Evolutionary conservation across 2,797 vertebrate species (phyloP).

Genomic region (Amblyraja radiata): DNA sequence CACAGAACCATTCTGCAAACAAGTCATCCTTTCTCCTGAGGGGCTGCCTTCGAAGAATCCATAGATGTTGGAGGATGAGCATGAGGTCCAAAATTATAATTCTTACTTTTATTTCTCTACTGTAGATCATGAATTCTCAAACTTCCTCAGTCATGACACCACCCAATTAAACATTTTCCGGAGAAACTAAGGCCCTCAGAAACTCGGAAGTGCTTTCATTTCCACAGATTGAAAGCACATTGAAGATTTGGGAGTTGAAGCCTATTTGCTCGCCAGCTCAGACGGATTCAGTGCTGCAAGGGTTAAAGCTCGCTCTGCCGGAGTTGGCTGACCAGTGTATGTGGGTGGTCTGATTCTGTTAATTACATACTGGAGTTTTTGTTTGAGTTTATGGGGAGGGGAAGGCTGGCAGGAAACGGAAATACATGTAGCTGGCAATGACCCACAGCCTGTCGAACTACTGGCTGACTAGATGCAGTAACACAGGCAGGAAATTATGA

Average conservation of each 20-base stretch:
- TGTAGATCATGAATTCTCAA: neutral
- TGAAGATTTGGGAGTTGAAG: neutral
- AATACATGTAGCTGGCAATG: constrained; percentile 9
- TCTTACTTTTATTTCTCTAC: neutral
- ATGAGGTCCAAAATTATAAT: neutral
- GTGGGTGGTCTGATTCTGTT: constrained; percentile 32
- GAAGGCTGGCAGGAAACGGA: constrained; percentile 3
- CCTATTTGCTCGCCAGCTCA: neutral
- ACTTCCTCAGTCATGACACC: neutral
- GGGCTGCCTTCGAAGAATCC: too few species aligned
- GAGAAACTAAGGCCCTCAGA: neutral
- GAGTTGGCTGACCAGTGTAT: neutral
- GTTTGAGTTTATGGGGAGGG: constrained; percentile 26
- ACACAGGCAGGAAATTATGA: constrained; percentile 9
- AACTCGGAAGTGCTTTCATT: neutral
- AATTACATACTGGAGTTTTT: constrained; percentile 15
- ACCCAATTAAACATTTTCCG: neutral
- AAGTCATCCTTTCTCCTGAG: too few species aligned
- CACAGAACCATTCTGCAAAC: too few species aligned
- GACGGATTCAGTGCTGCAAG: neutral
- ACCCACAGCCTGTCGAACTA: constrained; percentile 9
- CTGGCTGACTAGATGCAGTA: constrained; percentile 6
- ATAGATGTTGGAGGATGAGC: neutral
- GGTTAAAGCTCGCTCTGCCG: neutral
- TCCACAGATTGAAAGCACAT: neutral